Evolutionary conservation across 1,140 invertebrate genomes (phyloP).

Genomic region (Drosophila melanogaster): Release_6_plus_ISO1_MT NT_033777.3:7532501-7533000

Average conservation of each 20-base stretch:
- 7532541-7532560: conserved; percentile 13
- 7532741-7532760: neutral
- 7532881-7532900: neutral
- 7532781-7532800: too few relatives aligned
- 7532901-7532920: neutral
- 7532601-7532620: conserved; percentile 9
- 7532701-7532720: conserved; percentile 4
- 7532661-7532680: neutral
- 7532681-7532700: conserved; percentile 7
- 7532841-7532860: neutral
- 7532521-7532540: conserved; percentile 4
- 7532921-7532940: neutral
- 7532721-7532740: neutral
- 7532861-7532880: neutral
- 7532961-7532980: too few relatives aligned
- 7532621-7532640: neutral
- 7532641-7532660: conserved; percentile 7
- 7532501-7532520: conserved; percentile 9
- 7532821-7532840: too few relatives aligned
- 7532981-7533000: too few relatives aligned
- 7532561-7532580: conserved; percentile 10
- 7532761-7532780: too few relatives aligned
- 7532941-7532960: neutral
- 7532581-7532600: conserved; percentile 9
- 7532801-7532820: too few relatives aligned